Base-by-base conservation (phyloP, 2,113 vertebrate species). In the Sander lucioperca region DNA sequence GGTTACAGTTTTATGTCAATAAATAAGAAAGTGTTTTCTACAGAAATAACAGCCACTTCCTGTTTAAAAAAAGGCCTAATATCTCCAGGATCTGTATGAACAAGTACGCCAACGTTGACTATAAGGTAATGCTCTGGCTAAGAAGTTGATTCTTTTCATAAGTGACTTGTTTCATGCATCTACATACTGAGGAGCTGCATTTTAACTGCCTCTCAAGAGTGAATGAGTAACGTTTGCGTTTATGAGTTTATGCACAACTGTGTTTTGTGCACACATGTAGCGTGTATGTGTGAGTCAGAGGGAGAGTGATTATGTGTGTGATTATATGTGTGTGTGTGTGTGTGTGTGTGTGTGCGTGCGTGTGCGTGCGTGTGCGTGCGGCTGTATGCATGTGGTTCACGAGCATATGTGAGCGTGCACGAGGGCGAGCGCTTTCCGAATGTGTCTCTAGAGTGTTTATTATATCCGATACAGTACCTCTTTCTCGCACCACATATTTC, bases 401-500 rank as follows among this genome's bases (percentile, higher is more conserved):
- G 80, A 50, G 70, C 80, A 84, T 84, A 90, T 33, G 86, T 83
- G 72, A 47, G 50, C 43, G 86, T 83, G 90, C 85, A 84, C 76
- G 53, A 89, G 89, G 85, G 88, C 74, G 74, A 93, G 93, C 89
- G 90, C 85, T 92, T 94, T 94, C 93, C 82, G 88, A 88, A 92
- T 86, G 84, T 79, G 95, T 96, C 96, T 97, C 97, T 87, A 92
- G 96, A 96, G 96, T 96, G 95, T 97, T 97, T 97, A 97, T 97
- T 97, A 97, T 97, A 97, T 97, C 96, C 96, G 96, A 97, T 97
- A 97, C 96, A 95, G 95, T 96, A 96, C 95, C 96, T 97, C 96
- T 97, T 97, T 97, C 95, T 96, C 95, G 96, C 95, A 96, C 95
- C 96, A 97, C 97, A 97, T 97, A 98, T 98, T 98, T 98, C 97